Percentiles rank a stretch among this genome's conserved stretches.
These are phyloP conservation scores for Siniperca scherzeri DNA, from an alignment of 2,797 vertebrate genomes.

Conservation along the genomic window DNA sequence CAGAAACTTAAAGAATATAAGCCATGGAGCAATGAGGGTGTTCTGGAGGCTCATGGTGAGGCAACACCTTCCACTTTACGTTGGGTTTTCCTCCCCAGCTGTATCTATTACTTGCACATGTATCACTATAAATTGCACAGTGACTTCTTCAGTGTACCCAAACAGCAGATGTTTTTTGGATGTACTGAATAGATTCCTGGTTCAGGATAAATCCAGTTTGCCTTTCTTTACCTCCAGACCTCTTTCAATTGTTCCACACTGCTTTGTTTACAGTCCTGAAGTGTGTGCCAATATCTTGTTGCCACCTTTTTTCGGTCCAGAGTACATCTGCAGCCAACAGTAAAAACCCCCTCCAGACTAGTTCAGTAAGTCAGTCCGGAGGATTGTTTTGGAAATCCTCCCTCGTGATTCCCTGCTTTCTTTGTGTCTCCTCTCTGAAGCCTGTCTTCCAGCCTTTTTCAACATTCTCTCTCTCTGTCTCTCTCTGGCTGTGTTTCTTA, in stretches of 20 bases:
- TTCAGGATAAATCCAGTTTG: slow-evolving; percentile 4
- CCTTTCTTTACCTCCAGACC: slow-evolving; percentile 18
- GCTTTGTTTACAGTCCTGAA: slow-evolving; percentile 29
- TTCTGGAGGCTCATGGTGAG: background rate
- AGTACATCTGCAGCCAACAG: slow-evolving; percentile 60
- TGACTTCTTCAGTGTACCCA: background rate
- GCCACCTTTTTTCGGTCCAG: slow-evolving; percentile 45
- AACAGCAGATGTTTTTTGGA: slow-evolving; percentile 7
- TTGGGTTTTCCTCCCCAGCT: background rate
- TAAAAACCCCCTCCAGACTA: slow-evolving; percentile 54
- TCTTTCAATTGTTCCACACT: slow-evolving; percentile 8
- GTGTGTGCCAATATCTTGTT: slow-evolving; percentile 35
- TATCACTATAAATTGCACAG: background rate
- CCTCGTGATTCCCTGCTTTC: slow-evolving; percentile 71
- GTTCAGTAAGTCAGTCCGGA: slow-evolving; percentile 65
- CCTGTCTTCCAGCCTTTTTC: slow-evolving; percentile 74
- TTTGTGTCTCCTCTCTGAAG: slow-evolving; percentile 76
- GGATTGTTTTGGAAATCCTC: slow-evolving; percentile 73
- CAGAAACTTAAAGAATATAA: background rate
- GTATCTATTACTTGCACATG: background rate
- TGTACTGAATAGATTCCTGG: background rate
- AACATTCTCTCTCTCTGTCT: slow-evolving; percentile 37
- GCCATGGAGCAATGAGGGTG: background rate
- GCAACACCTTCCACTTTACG: background rate
- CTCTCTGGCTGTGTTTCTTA: background rate